A percentile compares a stretch with the other conserved stretches of the same genome.
phyloP scores from a whole-genome alignment of 1,140 invertebrate genomes.

The Mya arenaria region DNA sequence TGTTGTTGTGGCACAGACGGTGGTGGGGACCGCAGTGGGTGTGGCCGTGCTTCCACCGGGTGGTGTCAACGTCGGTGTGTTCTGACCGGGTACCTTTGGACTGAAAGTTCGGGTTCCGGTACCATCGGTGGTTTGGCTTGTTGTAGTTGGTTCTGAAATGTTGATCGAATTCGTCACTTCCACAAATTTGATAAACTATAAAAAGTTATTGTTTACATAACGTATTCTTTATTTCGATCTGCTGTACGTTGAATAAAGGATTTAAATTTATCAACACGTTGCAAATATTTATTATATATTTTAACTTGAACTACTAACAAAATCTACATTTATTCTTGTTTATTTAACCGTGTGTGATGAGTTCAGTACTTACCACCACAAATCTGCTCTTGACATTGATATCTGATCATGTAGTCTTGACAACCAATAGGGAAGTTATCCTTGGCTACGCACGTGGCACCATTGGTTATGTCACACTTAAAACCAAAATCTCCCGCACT shows the following conservation, averaged over 20 bases:
- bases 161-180: no score
- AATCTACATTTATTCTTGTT: no score
- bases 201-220: no score
- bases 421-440: conserved; percentile 67
- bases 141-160: no score
- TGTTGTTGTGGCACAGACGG: background rate
- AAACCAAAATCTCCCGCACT: conserved; percentile 46
- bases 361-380: conserved; percentile 25
- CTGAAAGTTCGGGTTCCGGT: background rate
- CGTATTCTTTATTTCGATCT: no score
- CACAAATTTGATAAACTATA: no score
- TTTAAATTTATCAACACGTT: no score
- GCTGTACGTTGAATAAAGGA: no score
- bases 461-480: conserved; percentile 44
- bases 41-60: background rate
- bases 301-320: no score
- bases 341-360: no score
- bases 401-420: conserved; percentile 78
- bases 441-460: conserved; percentile 35
- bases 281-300: no score
- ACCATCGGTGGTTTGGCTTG: no score
- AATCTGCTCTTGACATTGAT: conserved; percentile 67
- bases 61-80: conserved; percentile 3
- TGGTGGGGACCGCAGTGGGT: conserved; percentile 22
- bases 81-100: background rate